Evolutionary conservation across 2,113 vertebrate species (phyloP).

Genomic region (Oncorhynchus clarkii): DNA sequence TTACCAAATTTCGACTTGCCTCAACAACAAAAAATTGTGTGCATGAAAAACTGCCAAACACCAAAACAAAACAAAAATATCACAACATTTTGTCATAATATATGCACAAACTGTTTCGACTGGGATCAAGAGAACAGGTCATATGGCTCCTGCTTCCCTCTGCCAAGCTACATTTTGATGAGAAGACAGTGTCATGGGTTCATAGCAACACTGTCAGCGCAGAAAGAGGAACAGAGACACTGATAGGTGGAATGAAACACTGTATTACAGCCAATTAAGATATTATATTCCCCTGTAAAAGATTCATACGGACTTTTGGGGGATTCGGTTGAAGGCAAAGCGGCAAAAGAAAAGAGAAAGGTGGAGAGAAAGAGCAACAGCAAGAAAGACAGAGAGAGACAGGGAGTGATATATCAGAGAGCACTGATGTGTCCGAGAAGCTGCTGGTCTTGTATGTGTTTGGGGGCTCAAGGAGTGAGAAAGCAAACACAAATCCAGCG

Average conservation of each 20-base stretch:
- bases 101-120: too few relatives aligned
- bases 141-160: neutral
- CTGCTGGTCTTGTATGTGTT: constrained; percentile 30
- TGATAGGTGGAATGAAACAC: neutral
- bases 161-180: neutral
- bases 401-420: neutral
- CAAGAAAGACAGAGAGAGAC: neutral
- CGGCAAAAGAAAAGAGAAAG: neutral
- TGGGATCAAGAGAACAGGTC: neutral
- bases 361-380: neutral
- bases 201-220: neutral
- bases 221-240: neutral
- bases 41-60: too few relatives aligned
- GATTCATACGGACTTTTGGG: neutral
- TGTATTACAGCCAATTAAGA: neutral
- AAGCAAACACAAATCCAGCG: constrained; percentile 12
- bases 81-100: too few relatives aligned
- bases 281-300: neutral
- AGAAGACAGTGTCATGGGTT: neutral
- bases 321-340: constrained; percentile 17
- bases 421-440: constrained; percentile 10
- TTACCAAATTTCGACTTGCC: too few relatives aligned
- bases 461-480: neutral
- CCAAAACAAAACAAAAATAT: too few relatives aligned
- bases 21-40: too few relatives aligned